Base-by-base conservation (phyloP, 2,888 invertebrate genomes). In the Zeuzera pyrina region DNA sequence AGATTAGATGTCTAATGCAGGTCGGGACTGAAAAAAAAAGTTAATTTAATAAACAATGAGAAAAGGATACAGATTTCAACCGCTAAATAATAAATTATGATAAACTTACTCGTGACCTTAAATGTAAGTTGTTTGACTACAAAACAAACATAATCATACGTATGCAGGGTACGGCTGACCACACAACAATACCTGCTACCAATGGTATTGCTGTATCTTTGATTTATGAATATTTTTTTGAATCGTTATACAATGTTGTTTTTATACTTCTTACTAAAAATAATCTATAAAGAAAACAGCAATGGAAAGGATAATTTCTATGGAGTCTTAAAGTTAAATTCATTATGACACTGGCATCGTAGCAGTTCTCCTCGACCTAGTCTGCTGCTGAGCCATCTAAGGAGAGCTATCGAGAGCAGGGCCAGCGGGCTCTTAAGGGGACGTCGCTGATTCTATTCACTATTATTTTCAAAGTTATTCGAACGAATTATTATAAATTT, bases 351-450 rank as follows among this genome's bases (percentile, higher is more conserved):
- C 74, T 74, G 79, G 76, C 74, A 72, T 66, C 64, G 68, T 63
- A 71, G 68, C 71, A 47, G 81, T 62, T 83, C 71, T 77, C 81
- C 81, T 83, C 81, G 81, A 83, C 81, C 81, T 76, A 83, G 72
- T 81, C 77, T 76, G 62, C 58, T 62, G 63, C 61, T 72, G 81
- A 72, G 76, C 77, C 81, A 81, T 81, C 81, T 79, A 79, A 72
- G 79, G 79, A 79, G 76, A 73, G 62, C 64, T 69, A 81, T 78
- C 74, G 79, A 79, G 81, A 81, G 79, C 79, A 78, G 65, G 81
- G 79, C 76, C 79, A 69, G 55, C 73, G 59, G 53, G 72, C 69
- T 72, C 63, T 74, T 71, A 71, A 74, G 71, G 66, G 57, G 68
- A 64, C 60, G 71, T 68, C 66, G 66, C 68, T 67, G 54, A 49